Percentiles rank a stretch among this genome's conserved stretches.
phyloP scores from a whole-genome alignment of 2,888 invertebrate species.

The Tinea trinotella region DNA sequence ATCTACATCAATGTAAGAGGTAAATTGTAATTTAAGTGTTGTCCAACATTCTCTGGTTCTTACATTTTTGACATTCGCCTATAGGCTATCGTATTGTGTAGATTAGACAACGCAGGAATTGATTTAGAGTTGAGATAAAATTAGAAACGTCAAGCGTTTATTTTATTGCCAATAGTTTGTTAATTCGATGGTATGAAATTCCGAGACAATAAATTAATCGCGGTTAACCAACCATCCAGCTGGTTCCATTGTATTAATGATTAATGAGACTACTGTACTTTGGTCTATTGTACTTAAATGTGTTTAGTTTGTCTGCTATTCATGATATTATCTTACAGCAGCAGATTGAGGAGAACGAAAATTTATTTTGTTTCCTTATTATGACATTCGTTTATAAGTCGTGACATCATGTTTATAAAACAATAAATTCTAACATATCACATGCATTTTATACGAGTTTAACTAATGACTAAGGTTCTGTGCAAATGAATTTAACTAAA shows the following conservation, averaged over 20 bases:
- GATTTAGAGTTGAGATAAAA: constrained; percentile 16
- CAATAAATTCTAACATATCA: no score
- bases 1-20: background rate
- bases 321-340: constrained; percentile 13
- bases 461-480: no score
- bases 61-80: background rate
- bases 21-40: background rate
- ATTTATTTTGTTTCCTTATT: constrained; percentile 17
- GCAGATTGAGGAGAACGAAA: constrained; percentile 4
- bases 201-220: constrained; percentile 11
- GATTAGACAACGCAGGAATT: background rate
- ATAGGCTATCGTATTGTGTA: background rate
- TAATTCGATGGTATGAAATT: constrained; percentile 16
- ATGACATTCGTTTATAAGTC: background rate
- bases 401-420: background rate
- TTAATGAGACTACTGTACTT: constrained; percentile 18
- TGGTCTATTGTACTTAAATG: constrained; percentile 18
- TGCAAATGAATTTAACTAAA: no score
- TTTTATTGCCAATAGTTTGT: constrained; percentile 16
- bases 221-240: constrained; percentile 17
- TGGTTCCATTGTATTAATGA: constrained; percentile 16
- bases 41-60: background rate
- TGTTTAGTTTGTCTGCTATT: constrained; percentile 16
- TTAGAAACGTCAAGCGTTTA: constrained; percentile 16
- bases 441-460: no score